Evolutionary conservation across 2,888 invertebrate genomes (phyloP).

Genomic region (Aspidiotus destructor): DNA sequence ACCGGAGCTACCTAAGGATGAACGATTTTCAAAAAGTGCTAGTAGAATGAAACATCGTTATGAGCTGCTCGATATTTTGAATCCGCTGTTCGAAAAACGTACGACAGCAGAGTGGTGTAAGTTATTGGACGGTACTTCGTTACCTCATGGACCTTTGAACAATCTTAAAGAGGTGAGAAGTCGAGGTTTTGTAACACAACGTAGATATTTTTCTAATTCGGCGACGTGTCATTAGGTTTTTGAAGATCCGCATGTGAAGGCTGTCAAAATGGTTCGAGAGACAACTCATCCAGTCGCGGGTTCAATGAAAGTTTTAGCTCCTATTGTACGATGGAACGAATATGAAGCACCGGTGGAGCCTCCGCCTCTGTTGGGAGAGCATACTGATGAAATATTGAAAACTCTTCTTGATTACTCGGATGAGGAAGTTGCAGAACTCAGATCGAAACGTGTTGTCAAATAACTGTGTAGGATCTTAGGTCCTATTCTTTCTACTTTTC

Average conservation of each 20-base stretch:
- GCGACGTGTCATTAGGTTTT: constrained; percentile 52
- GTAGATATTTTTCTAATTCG: background rate
- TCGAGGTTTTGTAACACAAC: background rate
- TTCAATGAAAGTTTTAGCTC: constrained; percentile 66
- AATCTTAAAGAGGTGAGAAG: constrained; percentile 57
- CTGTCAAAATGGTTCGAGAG: constrained; percentile 61
- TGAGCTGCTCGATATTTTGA: constrained; percentile 55
- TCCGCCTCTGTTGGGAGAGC: constrained; percentile 75
- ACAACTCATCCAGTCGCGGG: constrained; percentile 61
- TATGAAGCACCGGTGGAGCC: constrained; percentile 58
- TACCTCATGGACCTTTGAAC: constrained; percentile 87
- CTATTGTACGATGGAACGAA: constrained; percentile 71
- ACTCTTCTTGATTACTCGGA: constrained; percentile 55
- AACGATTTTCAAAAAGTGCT: constrained; percentile 61
- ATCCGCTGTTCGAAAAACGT: constrained; percentile 51
- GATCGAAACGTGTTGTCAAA: constrained; percentile 45
- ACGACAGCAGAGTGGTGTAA: constrained; percentile 64
- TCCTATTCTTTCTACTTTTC: too few species aligned
- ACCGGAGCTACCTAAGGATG: constrained; percentile 52
- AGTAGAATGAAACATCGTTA: constrained; percentile 65
- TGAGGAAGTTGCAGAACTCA: constrained; percentile 49
- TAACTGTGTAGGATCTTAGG: constrained; percentile 35
- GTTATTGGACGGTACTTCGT: constrained; percentile 50
- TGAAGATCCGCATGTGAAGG: constrained; percentile 71
- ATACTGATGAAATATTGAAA: constrained; percentile 67